Conservation (phyloP, 2,888 invertebrate species). For the Nemurella pictetii region DNA sequence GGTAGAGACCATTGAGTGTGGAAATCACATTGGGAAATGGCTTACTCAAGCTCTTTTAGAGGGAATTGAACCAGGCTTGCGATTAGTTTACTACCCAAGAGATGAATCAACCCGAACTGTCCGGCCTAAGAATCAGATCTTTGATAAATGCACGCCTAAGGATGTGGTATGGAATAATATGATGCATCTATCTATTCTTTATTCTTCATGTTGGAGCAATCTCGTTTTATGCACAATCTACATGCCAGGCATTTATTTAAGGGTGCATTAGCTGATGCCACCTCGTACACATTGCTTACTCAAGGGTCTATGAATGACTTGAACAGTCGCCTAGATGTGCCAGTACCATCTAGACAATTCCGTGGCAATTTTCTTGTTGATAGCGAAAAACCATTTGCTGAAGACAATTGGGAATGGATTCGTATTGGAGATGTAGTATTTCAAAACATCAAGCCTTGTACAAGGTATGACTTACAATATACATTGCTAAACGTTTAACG, state of each 20-base stretch:
- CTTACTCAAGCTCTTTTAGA: slow-evolving; percentile 49
- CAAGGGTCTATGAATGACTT: slow-evolving; percentile 48
- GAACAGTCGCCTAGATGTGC: slow-evolving; percentile 46
- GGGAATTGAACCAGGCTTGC: not conserved
- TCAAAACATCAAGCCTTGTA: slow-evolving; percentile 48
- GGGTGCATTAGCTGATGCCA: slow-evolving; percentile 47
- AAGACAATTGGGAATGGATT: slow-evolving; percentile 50
- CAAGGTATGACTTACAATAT: slow-evolving; percentile 46
- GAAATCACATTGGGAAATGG: slow-evolving; percentile 73
- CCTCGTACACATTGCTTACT: slow-evolving; percentile 49
- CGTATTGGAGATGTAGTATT: slow-evolving; percentile 48
- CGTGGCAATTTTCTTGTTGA: slow-evolving; percentile 50
- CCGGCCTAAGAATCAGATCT: not conserved
- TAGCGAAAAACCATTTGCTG: slow-evolving; percentile 45
- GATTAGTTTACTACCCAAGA: slow-evolving; percentile 2
- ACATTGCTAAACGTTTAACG: not conserved
- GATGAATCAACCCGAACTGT: not conserved
- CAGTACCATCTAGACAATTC: slow-evolving; percentile 47
- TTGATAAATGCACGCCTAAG: not conserved
- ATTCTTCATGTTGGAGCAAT: too few relatives aligned
- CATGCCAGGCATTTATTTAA: not conserved
- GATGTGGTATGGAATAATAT: slow-evolving; percentile 6
- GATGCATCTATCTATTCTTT: too few relatives aligned
- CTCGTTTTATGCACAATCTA: too few relatives aligned
- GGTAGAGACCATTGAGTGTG: slow-evolving; percentile 70